Evolutionary conservation across 2,888 invertebrate species (phyloP).

Genomic region (Aporophyla nigra): DNA sequence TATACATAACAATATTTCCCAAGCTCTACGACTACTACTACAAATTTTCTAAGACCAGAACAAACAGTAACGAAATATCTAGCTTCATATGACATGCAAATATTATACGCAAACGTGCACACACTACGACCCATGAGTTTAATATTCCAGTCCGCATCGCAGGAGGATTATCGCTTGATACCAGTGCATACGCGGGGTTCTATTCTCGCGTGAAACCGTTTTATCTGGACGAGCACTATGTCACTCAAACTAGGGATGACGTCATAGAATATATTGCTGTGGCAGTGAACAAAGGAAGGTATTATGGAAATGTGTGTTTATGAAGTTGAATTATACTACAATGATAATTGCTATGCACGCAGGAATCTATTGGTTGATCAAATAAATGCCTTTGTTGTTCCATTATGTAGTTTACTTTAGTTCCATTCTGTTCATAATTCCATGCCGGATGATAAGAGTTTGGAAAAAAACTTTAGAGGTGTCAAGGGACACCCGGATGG

Average conservation of each 20-base stretch:
- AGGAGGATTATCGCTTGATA: constrained; percentile 50
- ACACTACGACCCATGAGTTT: constrained; percentile 30
- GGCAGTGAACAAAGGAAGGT: constrained; percentile 35
- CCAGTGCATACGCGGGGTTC: constrained; percentile 44
- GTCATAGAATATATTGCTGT: constrained; percentile 49
- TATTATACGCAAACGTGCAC: constrained; percentile 15
- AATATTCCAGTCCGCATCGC: constrained; percentile 49
- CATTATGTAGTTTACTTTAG: too few species aligned
- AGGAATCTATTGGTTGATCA: background rate
- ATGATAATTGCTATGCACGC: background rate
- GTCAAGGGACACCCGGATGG: too few species aligned
- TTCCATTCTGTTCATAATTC: too few species aligned
- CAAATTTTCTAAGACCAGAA: background rate
- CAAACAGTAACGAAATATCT: background rate
- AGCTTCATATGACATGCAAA: constrained; percentile 10
- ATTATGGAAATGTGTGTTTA: constrained; percentile 41
- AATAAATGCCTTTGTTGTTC: background rate
- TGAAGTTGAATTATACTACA: background rate
- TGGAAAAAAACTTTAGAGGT: too few species aligned
- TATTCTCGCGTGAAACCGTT: constrained; percentile 55
- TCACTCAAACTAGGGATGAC: constrained; percentile 49
- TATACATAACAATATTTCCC: background rate
- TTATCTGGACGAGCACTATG: constrained; percentile 49
- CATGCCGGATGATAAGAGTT: too few species aligned
- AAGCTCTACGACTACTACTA: background rate